Evolutionary conservation across 2,113 vertebrate species (phyloP), one percentile per base, ranked within the genome.

Genomic region (Chionodraco myersi): DNA sequence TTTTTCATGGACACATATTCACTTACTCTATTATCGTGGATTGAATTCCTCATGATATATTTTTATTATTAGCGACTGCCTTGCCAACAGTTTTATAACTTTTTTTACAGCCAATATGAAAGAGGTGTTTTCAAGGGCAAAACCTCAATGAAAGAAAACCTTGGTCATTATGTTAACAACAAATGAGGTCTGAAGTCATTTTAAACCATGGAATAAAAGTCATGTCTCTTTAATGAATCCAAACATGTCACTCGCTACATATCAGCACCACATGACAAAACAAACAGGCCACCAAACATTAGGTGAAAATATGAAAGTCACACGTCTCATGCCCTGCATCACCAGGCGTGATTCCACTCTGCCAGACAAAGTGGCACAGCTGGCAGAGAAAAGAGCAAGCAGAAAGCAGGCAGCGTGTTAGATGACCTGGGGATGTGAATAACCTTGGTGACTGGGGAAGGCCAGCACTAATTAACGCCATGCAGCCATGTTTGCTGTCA

Each of bases 331-430:
- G 79, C 87, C 86, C 76, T 18, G 75, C 80, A 51, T 90, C 83
- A 79, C 45, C 81, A 69, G 86, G 86, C 78, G 52, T 84, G 84
- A 90, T 91, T 77, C 87, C 92, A 83, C 88, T 92, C 84, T 84
- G 88, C 81, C 89, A 76, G 91, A 93, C 93, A 89, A 80, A 85
- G 90, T 91, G 93, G 91, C 94, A 93, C 94, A 94, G 92, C 93
- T 94, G 94, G 93, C 94, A 95, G 92, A 93, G 93, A 93, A 96
- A 95, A 94, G 93, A 94, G 94, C 94, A 95, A 92, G 88, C 88
- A 66, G 84, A 80, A 82, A 89, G 88, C 68, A 81, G 85, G 91
- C 89, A 85, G 83, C 86, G 93, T 90, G 93, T 93, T 88, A 93
- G 90, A 95, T 91, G 87, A 93, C 94, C 93, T 82, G 76, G 72